Evolutionary conservation across 2,113 vertebrate species (phyloP).

Genomic region (Xiphorhynchus elegans): DNA sequence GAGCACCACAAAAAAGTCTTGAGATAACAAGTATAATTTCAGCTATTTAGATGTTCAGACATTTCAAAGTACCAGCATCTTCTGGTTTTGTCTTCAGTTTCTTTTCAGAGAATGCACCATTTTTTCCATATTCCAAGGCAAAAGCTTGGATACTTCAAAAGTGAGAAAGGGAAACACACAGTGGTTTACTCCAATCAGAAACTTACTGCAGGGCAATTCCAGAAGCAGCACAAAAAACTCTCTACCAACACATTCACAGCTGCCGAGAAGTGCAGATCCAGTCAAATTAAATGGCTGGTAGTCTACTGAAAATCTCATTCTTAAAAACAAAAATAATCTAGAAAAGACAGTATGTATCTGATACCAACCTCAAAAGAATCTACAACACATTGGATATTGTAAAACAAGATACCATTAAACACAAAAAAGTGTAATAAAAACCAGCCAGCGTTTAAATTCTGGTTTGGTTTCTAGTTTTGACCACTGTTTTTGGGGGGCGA

Average conservation of each 20-base stretch:
- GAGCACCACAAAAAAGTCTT: background rate
- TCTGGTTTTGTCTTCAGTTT: background rate
- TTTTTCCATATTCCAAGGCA: background rate
- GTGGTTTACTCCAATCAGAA: background rate
- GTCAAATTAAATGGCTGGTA: background rate
- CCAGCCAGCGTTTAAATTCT: background rate
- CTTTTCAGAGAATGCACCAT: background rate
- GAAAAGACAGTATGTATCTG: background rate
- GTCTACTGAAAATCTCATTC: background rate
- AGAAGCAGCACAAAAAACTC: background rate
- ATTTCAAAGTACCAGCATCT: background rate
- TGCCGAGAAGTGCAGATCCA: background rate
- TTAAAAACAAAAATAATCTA: background rate
- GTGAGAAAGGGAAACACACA: background rate
- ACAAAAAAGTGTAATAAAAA: background rate
- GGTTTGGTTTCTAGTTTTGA: background rate
- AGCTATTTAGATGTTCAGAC: background rate
- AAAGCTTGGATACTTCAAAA: background rate
- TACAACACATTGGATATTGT: background rate
- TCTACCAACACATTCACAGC: background rate
- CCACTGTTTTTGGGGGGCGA: rapidly evolving
- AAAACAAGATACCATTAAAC: background rate
- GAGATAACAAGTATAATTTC: background rate
- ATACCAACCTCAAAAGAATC: background rate
- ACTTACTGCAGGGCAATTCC: background rate